Base-by-base conservation (phyloP, 2,797 vertebrate genomes). In the Sebastes nivosus region DNA sequence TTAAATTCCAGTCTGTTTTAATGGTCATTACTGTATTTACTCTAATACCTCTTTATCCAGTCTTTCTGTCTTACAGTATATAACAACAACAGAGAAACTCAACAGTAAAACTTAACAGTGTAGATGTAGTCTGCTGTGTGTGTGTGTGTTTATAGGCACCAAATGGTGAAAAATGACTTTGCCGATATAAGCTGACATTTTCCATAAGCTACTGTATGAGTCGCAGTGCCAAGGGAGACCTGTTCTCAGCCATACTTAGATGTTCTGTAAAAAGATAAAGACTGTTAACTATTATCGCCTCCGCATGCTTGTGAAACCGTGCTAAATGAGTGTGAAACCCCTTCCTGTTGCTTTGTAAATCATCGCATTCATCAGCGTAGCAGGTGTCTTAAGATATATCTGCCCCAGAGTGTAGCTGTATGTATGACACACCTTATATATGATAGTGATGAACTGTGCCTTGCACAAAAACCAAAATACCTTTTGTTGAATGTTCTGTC, bases 21-120 rank as follows among this genome's bases (percentile, higher is more conserved):
- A n/a, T 81, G 84, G 83, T 92, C 89, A 85, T 93, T 90, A 93
- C 92, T 92, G 90, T 92, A 93, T 88, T 89, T 89, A 89, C 85
- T 89, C 88, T 85, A 84, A 90, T 95, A 95, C 94, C 93, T 95
- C 93, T 91, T 91, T 91, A 91, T 89, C 84, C 89, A 90, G 87
- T 91, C 87, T 86, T 90, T 93, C 86, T 92, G 93, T 95, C 93
- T 95, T 94, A 93, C 83, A 72, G 61, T 87, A 80, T 83, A 89
- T 80, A 84, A 50, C 85, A 84, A 82, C 89, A 88, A 88, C 89
- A 75, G 77, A 87, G 81, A 91, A 90, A 85, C 87, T 83, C 87
- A 86, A 81, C 65, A 58, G 81, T 92, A 75, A 86, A 86, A 89
- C 89, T 93, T 92, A 91, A 91, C 80, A 29, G 83, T 85, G 78